Conservation (phyloP, 2,888 invertebrate genomes). For the Ypsolopha sequella region DNA sequence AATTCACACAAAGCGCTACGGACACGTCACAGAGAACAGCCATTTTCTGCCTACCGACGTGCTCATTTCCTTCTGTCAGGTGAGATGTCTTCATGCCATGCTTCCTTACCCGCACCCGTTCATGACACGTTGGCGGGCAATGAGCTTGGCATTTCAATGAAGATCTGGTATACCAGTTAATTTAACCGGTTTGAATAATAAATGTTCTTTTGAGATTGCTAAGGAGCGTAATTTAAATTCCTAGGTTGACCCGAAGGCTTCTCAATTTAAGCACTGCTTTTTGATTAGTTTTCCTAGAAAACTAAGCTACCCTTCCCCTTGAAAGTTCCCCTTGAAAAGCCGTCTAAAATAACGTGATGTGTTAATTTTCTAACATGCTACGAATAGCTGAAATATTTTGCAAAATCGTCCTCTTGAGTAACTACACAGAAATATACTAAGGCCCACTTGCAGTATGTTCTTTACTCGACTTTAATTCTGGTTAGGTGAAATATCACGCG, state of each 20-base stretch:
- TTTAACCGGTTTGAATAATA: background rate
- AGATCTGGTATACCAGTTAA: background rate
- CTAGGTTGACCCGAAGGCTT: background rate
- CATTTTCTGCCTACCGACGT: background rate
- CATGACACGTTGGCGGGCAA: background rate
- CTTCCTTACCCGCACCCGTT: background rate
- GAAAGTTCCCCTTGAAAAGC: no score
- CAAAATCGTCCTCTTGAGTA: no score
- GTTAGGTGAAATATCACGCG: no score
- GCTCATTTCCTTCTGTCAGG: constrained; percentile 1
- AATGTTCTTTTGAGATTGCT: background rate
- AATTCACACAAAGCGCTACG: no score
- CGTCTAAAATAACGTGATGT: no score
- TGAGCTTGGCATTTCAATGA: background rate
- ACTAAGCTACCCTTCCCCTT: no score
- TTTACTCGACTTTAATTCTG: no score
- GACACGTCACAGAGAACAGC: no score
- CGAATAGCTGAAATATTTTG: no score
- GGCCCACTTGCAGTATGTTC: no score
- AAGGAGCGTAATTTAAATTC: background rate
- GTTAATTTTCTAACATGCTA: no score
- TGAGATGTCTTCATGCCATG: background rate
- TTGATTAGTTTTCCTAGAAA: background rate
- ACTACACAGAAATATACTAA: no score
- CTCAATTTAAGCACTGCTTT: background rate